phyloP scores from a whole-genome alignment of 2,113 vertebrate genomes.

The Mastomys natalensis region DNA sequence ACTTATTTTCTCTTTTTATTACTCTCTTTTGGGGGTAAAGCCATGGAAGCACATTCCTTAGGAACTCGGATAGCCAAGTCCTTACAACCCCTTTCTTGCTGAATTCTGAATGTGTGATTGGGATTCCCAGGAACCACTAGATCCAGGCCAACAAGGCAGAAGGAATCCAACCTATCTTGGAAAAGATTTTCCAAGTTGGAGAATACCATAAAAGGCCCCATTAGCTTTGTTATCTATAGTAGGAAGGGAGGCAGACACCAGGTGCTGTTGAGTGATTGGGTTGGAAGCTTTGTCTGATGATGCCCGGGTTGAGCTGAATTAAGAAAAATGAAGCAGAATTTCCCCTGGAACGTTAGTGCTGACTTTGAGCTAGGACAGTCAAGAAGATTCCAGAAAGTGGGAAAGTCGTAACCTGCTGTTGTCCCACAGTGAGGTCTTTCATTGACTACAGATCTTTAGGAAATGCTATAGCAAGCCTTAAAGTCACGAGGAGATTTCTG shows the following conservation, averaged over 20 bases:
- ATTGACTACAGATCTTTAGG: not conserved
- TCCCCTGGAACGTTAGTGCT: not conserved
- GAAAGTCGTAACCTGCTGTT: not conserved
- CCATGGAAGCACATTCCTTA: not conserved
- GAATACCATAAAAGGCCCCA: not conserved
- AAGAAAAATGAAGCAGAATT: not conserved
- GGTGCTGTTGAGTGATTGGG: not conserved
- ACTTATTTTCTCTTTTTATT: not conserved
- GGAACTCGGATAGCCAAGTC: not conserved
- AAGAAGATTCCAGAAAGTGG: not conserved
- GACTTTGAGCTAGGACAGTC: not conserved
- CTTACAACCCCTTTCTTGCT: not conserved
- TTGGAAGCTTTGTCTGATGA: not conserved
- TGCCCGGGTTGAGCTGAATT: not conserved
- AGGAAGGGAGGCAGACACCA: not conserved
- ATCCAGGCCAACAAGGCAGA: conserved; percentile 1
- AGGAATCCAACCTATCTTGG: conserved; percentile 28
- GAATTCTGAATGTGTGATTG: not conserved
- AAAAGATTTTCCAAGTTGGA: conserved; percentile 22
- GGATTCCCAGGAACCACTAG: conserved; percentile 11
- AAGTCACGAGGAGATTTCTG: not conserved
- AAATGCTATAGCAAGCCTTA: not conserved
- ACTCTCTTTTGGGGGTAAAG: not conserved
- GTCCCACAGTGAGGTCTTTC: not conserved
- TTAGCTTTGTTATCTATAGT: not conserved